phyloP scores from a whole-genome alignment of 1,140 invertebrate species.

The Cryptotermes secundus region DNA sequence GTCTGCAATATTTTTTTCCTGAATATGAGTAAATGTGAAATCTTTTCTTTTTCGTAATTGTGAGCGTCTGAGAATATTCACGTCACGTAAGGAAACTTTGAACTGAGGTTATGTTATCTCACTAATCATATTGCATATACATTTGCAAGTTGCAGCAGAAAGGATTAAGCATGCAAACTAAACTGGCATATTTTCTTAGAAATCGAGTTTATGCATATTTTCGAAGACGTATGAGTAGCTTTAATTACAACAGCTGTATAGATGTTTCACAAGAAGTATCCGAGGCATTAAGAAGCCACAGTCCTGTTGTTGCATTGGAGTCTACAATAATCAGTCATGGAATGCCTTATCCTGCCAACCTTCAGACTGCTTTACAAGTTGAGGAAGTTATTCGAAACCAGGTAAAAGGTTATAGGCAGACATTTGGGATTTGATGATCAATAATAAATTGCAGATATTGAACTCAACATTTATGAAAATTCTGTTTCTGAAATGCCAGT shows the following conservation, averaged over 20 bases:
- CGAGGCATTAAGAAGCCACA: slow-evolving; percentile 54
- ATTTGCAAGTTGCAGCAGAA: too few species aligned
- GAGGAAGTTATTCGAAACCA: slow-evolving; percentile 73
- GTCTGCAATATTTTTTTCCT: too few species aligned
- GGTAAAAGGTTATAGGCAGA: slow-evolving; percentile 50
- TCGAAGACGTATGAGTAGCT: background rate
- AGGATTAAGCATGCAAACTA: background rate
- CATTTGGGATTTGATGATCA: background rate
- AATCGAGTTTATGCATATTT: background rate
- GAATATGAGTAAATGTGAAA: too few species aligned
- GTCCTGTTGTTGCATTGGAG: slow-evolving; percentile 90
- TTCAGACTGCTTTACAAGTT: slow-evolving; percentile 79
- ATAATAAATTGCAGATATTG: too few species aligned
- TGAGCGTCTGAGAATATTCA: too few species aligned
- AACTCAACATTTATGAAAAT: too few species aligned
- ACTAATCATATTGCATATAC: background rate
- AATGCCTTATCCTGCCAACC: slow-evolving; percentile 93
- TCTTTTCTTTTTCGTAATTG: too few species aligned
- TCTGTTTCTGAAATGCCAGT: too few species aligned
- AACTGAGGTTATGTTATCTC: slow-evolving; percentile 10
- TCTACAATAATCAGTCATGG: slow-evolving; percentile 98
- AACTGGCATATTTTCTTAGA: background rate
- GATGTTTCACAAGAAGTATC: slow-evolving; percentile 55
- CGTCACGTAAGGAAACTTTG: too few species aligned
- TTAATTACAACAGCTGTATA: background rate